Conservation (phyloP, 2,888 invertebrate genomes). For the Calameuta pallipes region DNA sequence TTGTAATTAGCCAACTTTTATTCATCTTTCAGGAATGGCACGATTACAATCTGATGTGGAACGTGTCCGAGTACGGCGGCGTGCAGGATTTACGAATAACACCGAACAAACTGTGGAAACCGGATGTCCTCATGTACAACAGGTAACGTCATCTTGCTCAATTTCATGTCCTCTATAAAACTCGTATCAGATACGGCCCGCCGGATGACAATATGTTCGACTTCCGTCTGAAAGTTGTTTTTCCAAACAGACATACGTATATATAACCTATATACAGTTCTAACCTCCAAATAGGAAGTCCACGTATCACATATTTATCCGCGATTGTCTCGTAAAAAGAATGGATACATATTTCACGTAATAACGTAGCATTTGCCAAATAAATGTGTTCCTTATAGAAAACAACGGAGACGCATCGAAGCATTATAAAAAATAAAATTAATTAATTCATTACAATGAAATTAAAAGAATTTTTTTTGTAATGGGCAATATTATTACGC, state of each 20-base stretch:
- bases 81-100: conserved; percentile 95
- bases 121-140: conserved; percentile 99
- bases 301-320: background rate
- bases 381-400: background rate
- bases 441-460: background rate
- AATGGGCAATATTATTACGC: background rate
- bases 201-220: background rate
- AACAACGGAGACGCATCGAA: background rate
- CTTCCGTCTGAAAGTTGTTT: background rate
- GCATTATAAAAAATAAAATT: background rate
- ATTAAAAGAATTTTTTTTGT: background rate
- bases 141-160: conserved; percentile 75
- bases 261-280: background rate
- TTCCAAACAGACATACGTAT: background rate
- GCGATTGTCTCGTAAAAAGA: background rate
- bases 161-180: background rate
- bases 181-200: background rate
- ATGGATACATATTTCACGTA: background rate
- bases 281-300: background rate
- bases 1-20: background rate
- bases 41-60: conserved; percentile 97
- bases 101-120: conserved; percentile 96
- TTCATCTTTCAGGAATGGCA: conserved; percentile 86
- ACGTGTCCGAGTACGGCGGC: conserved; percentile 93
- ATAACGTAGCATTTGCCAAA: background rate